Evolutionary conservation across 2,888 invertebrate species (phyloP), one percentile per base, ranked within the genome.

Genomic region (Coronaproctus castanopsis): DNA sequence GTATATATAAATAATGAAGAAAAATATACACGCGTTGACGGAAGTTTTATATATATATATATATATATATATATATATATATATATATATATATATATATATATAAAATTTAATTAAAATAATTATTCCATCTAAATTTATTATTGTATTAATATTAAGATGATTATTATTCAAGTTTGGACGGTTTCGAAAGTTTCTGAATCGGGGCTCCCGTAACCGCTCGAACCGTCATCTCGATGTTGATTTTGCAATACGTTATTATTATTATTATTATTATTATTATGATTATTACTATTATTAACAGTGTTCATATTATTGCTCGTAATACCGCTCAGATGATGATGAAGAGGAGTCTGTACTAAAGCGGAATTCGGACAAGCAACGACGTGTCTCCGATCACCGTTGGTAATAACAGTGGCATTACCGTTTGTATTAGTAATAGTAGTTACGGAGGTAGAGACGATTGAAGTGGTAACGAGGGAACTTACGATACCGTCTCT

Each of bases 201-300:
- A 63, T 66, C 66, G 52, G 66, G 66, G 50, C 66, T 66, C 52
- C 65, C 65, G 63, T 66, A 66, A 18, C 66, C 66, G 61, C 66
- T 66, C 20, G 66, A 66, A 21, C 65, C 65, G 56, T 63, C 65
- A 54, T 62, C 64, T 8, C 59, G 57, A 14, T 62, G 63, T 24
- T 60, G 55, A 50, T 56, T 52, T 21, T 60, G 56, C 52, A 10
- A 8, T n/a, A 19, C 5, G 5, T 52, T 5, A 20, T 19, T 52
- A 20, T 52, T 52, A 20, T 52, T 52, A 20, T 52, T 52, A 20
- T 52, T 52, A 8, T 52, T 19, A 8, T 52, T 52, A 8, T 52
- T 52, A n/a, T 52, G 5, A 8, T 52, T 52, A n/a, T 36, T 36
- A 55, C 36, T 55, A 52, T 23, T 54, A 21, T n/a, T 50, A 52